phyloP scores from a whole-genome alignment of 1,140 invertebrate species.

The Gerris buenoi region DNA sequence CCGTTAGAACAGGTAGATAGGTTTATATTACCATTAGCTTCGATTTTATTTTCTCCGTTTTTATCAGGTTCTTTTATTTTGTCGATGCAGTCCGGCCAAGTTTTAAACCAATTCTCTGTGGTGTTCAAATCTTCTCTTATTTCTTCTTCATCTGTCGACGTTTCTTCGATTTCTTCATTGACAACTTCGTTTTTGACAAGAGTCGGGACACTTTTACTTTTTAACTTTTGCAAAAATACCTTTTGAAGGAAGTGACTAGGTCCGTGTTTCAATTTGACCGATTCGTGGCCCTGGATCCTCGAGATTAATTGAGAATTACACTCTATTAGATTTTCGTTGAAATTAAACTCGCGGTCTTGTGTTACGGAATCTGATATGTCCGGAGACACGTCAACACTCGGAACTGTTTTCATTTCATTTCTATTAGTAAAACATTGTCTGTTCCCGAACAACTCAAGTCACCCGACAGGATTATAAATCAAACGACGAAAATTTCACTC shows the following conservation, averaged over 20 bases:
- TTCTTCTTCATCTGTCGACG: conserved; percentile 4
- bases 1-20: no score
- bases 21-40: conserved; percentile 1
- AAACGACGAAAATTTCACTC: no score
- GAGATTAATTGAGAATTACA: conserved; percentile 21
- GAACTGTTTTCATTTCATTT: background rate
- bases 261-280: conserved; percentile 13
- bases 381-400: background rate
- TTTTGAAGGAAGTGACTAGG: conserved; percentile 22
- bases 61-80: conserved; percentile 10
- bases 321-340: conserved; percentile 16
- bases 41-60: background rate
- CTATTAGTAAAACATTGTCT: no score
- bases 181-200: conserved; percentile 9
- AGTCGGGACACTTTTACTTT: conserved; percentile 22
- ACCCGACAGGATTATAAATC: no score
- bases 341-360: conserved; percentile 5
- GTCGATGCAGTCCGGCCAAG: conserved; percentile 26
- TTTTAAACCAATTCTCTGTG: conserved; percentile 24
- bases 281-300: conserved; percentile 16
- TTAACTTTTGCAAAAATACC: conserved; percentile 20
- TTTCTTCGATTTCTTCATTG: background rate
- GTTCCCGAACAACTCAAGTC: no score
- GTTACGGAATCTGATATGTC: conserved; percentile 4
- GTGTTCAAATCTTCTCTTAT: conserved; percentile 4